Base-by-base conservation (phyloP, 2,888 invertebrate genomes). In the Eumerus sabulonum region DNA sequence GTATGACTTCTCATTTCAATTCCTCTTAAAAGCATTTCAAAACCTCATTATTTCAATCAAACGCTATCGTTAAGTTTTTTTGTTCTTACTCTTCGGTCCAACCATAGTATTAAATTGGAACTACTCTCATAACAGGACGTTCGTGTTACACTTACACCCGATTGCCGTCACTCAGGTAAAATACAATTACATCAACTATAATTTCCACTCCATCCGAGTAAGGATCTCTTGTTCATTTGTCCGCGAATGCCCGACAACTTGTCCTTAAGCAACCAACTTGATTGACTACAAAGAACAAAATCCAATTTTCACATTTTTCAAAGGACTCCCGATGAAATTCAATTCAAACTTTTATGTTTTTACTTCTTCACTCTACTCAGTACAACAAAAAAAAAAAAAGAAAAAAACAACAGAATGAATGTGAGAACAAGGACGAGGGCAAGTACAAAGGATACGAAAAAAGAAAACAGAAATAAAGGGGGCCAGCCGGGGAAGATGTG, bases 231-330 rank as follows among this genome's bases (percentile, higher is more conserved):
- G 19, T n/a, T 14, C 53, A 3, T 9, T 36, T 19, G 40, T 35
- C 48, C 19, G 16, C 51, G 42, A 67, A 50, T 50, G 44, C 27
- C 56, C 18, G 18, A 36, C 36, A 45, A 59, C 62, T 73, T 73
- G 73, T 53, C 64, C 44, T 9, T 7, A 9, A 40, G 40, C 40
- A n/a, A n/a, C n/a, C 40, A 40, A 27, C 59, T 53, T 44, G 66
- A 67, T 72, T 72, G 73, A 68, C 73, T 73, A 53, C 47, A 73
- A 68, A 68, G 68, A 27, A 74, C 68, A 70, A 79, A 79, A 79
- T 74, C 64, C 74, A 74, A 74, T 74, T 79, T 79, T 79, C 73
- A 68, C 73, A 73, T 62, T 63, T 67, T 79, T 79, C 63, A 74
- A 79, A 79, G 73, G 73, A 73, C 73, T 53, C 54, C 27, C 40